These are phyloP conservation scores for Desoria tigrina DNA, from an alignment of 2,888 invertebrate species.

Conservation along the genomic window DNA sequence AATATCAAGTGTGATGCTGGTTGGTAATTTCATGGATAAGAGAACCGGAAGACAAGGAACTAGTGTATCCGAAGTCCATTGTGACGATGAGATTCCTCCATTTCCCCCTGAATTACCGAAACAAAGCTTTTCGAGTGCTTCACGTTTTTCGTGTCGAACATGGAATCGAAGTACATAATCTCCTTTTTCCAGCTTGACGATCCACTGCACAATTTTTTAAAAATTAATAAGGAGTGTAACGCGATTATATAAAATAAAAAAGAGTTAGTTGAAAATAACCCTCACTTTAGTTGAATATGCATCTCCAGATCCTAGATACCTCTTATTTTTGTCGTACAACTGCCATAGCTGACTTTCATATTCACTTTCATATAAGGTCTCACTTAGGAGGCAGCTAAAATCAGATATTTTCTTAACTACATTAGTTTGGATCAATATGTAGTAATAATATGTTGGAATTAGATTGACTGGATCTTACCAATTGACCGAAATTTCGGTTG, in stretches of 20 bases:
- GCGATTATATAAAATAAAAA: no score
- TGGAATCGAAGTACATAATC: conserved; percentile 86
- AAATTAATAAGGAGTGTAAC: no score
- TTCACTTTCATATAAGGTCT: conserved; percentile 90
- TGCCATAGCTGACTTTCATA: conserved; percentile 97
- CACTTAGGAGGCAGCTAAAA: conserved; percentile 72
- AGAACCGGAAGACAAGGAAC: conserved; percentile 59
- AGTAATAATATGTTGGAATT: no score
- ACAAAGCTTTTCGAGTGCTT: conserved; percentile 33
- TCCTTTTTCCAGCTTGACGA: conserved; percentile 88
- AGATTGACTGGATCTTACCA: conserved; percentile 56
- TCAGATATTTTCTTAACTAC: no score
- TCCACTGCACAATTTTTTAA: conserved; percentile 65
- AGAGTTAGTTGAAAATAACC: background rate
- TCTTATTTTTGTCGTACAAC: conserved; percentile 88
- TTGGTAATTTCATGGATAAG: conserved; percentile 73
- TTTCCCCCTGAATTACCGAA: conserved; percentile 31
- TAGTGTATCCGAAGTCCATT: conserved; percentile 39
- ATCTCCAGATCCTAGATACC: conserved; percentile 66
- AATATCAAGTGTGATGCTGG: conserved; percentile 73
- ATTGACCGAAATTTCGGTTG: conserved; percentile 78
- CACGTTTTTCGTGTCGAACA: conserved; percentile 74
- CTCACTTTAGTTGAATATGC: conserved; percentile 73
- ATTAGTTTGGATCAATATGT: conserved; percentile 2
- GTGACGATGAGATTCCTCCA: conserved; percentile 17